Percentiles rank a stretch among this genome's conserved stretches.
Evolutionary conservation across 2,797 vertebrate species (phyloP).

Genomic region (Rhyacichthys aspro): DNA sequence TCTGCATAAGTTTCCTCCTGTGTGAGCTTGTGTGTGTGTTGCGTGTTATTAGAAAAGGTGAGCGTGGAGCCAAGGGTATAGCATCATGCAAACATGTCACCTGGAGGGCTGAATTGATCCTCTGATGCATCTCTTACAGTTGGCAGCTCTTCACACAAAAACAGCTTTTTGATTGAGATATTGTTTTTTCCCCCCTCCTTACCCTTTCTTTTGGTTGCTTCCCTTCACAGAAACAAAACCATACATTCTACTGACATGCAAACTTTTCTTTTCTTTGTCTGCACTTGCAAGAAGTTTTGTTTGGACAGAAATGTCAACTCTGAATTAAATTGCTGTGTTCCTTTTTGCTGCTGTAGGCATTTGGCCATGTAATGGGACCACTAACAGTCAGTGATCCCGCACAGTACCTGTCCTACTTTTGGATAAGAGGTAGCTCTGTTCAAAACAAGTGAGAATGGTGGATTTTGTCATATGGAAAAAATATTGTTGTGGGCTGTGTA

Average conservation of each 20-base stretch:
- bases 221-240: slow-evolving; percentile 69
- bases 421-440: slow-evolving; percentile 26
- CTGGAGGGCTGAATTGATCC: slow-evolving; percentile 76
- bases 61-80: slow-evolving; percentile 72
- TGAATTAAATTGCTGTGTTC: slow-evolving; percentile 70
- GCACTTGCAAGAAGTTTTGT: slow-evolving; percentile 69
- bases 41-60: slow-evolving; percentile 64
- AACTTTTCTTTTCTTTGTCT: slow-evolving; percentile 80
- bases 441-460: slow-evolving; percentile 18
- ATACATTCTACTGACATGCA: slow-evolving; percentile 74
- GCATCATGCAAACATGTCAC: slow-evolving; percentile 78
- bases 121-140: slow-evolving; percentile 66
- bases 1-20: slow-evolving; percentile 52
- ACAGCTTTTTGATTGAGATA: slow-evolving; percentile 76
- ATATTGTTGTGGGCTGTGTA: background rate
- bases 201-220: slow-evolving; percentile 71
- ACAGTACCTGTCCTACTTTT: slow-evolving; percentile 64
- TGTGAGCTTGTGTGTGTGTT: slow-evolving; percentile 35
- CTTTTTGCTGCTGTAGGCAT: slow-evolving; percentile 67
- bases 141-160: slow-evolving; percentile 72
- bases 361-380: slow-evolving; percentile 68
- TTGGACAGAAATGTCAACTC: slow-evolving; percentile 69
- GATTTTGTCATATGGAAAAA: background rate
- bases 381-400: slow-evolving; percentile 54
- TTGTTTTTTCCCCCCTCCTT: slow-evolving; percentile 64